Conservation (phyloP, 2,888 invertebrate genomes). For the Leptopilina syphax region DNA sequence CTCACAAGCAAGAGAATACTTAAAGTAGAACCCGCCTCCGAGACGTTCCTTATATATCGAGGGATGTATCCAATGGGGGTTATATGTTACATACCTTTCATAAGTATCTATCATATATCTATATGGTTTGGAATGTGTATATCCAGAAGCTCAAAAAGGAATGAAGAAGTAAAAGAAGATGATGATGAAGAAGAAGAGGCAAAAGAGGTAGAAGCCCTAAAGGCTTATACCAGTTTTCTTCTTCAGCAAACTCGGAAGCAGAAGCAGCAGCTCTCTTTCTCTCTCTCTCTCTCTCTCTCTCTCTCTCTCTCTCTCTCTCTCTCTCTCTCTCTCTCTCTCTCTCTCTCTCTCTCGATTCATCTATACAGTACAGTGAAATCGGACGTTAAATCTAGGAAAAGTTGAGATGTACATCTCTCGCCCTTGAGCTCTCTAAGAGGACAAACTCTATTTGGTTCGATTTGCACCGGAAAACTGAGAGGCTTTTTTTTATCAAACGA, state of each 20-base stretch:
- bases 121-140: not conserved
- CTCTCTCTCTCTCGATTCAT: slow-evolving; percentile 48
- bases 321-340: too few species aligned
- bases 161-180: slow-evolving; percentile 6
- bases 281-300: too few species aligned
- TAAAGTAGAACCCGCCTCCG: slow-evolving; percentile 4
- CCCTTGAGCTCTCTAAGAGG: slow-evolving; percentile 13
- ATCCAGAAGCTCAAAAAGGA: slow-evolving; percentile 16
- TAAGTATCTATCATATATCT: slow-evolving; percentile 17
- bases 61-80: not conserved
- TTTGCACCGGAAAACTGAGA: slow-evolving; percentile 54
- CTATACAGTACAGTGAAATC: slow-evolving; percentile 51
- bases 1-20: not conserved
- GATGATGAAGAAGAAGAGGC: not conserved
- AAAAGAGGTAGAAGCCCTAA: slow-evolving; percentile 30
- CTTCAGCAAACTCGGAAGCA: slow-evolving; percentile 45
- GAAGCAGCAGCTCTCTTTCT: slow-evolving; percentile 38
- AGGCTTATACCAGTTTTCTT: slow-evolving; percentile 44
- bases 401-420: slow-evolving; percentile 50
- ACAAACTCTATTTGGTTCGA: slow-evolving; percentile 46
- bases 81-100: slow-evolving; percentile 21
- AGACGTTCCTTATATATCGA: slow-evolving; percentile 16
- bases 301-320: too few species aligned
- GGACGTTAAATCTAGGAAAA: slow-evolving; percentile 45
- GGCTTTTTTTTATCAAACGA: slow-evolving; percentile 37